Conservation (phyloP, 1,140 invertebrate genomes). For the Anastatus disparis region DNA sequence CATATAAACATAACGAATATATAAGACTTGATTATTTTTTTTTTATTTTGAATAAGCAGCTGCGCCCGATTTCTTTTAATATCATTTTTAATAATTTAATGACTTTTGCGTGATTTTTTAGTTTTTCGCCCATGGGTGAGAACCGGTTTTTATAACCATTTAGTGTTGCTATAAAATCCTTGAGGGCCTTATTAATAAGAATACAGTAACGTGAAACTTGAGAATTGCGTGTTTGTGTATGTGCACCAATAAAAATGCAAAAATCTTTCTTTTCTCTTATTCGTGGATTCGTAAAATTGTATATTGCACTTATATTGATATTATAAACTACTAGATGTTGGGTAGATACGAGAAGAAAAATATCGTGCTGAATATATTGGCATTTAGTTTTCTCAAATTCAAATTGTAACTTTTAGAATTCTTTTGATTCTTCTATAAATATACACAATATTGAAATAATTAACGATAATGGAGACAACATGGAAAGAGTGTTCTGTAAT, state of each 20-base stretch:
- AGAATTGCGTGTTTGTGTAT: no score
- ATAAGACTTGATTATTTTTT: no score
- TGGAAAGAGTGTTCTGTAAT: no score
- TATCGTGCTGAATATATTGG: no score
- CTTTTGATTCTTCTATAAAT: no score
- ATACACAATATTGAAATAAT: no score
- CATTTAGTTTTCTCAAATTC: no score
- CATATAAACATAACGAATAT: no score
- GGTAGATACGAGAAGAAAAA: background rate
- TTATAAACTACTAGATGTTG: conserved; percentile 31
- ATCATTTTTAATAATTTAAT: conserved; percentile 44
- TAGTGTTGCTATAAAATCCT: conserved; percentile 34
- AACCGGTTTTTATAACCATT: conserved; percentile 35
- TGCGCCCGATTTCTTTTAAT: conserved; percentile 27
- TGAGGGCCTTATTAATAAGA: conserved; percentile 38
- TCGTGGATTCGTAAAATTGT: conserved; percentile 23
- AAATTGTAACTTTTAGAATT: no score
- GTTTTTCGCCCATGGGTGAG: conserved; percentile 3
- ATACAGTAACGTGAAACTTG: conserved; percentile 25
- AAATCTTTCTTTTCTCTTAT: conserved; percentile 27
- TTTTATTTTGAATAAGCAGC: no score
- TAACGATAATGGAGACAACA: no score
- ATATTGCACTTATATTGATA: no score
- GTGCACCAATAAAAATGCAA: conserved; percentile 32
- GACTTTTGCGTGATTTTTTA: conserved; percentile 29